These are phyloP conservation scores for Choristoneura fumiferana DNA, from an alignment of 1,140 invertebrate genomes.

Conservation along the genomic window DNA sequence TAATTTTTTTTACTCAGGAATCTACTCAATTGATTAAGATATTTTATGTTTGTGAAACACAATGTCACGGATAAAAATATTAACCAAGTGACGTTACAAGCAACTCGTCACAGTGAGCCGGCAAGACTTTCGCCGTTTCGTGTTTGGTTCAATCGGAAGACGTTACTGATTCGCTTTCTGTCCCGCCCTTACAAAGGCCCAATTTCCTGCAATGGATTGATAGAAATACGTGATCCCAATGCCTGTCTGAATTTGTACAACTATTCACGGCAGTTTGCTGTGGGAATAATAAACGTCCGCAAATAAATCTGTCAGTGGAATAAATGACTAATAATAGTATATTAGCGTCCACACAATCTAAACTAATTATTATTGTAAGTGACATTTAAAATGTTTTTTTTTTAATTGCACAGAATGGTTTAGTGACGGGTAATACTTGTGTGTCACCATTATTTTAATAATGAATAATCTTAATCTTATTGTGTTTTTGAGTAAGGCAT, in stretches of 20 bases:
- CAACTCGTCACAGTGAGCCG: background rate
- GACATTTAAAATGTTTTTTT: too few species aligned
- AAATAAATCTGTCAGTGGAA: slow-evolving; percentile 2
- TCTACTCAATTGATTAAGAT: too few species aligned
- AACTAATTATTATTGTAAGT: too few species aligned
- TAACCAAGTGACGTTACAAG: background rate
- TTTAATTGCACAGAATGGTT: too few species aligned
- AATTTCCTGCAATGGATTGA: slow-evolving; percentile 33
- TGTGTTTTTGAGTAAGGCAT: too few species aligned
- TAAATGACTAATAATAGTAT: background rate
- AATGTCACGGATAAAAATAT: too few species aligned
- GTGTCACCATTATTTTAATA: too few species aligned
- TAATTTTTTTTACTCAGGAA: too few species aligned
- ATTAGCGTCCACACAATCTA: too few species aligned
- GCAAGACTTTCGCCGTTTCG: background rate
- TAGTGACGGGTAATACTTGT: too few species aligned
- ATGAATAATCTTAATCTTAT: too few species aligned
- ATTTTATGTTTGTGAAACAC: too few species aligned
- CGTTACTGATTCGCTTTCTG: slow-evolving; percentile 15
- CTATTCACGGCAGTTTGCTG: background rate
- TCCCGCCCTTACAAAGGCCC: slow-evolving; percentile 24
- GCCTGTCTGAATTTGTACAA: slow-evolving; percentile 5
- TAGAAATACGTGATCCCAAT: slow-evolving; percentile 26
- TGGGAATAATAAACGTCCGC: background rate
- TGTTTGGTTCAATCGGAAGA: slow-evolving; percentile 17